phyloP scores from a whole-genome alignment of 2,888 invertebrate species.

The Geotrupes spiniger region DNA sequence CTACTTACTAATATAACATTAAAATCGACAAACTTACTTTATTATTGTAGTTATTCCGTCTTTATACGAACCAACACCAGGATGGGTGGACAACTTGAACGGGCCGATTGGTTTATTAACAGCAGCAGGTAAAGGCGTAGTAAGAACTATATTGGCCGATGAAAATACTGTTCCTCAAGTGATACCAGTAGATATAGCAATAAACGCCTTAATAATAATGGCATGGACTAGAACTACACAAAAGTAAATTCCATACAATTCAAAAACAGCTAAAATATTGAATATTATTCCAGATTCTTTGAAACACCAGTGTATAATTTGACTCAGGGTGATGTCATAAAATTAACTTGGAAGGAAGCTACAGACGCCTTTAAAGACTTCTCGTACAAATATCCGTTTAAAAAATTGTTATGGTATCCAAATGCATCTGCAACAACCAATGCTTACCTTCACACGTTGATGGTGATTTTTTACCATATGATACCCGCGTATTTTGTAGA shows the following conservation, averaged over 20 bases:
- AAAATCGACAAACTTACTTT: no score
- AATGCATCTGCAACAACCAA: slow-evolving; percentile 67
- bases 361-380: slow-evolving; percentile 61
- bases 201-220: slow-evolving; percentile 70
- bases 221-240: slow-evolving; percentile 2
- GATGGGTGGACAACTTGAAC: slow-evolving; percentile 90
- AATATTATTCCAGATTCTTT: background rate
- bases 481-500: slow-evolving; percentile 75
- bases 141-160: slow-evolving; percentile 79
- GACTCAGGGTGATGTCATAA: slow-evolving; percentile 6
- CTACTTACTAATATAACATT: no score
- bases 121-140: slow-evolving; percentile 79
- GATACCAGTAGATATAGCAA: slow-evolving; percentile 75
- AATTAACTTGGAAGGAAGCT: slow-evolving; percentile 76
- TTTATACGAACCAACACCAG: slow-evolving; percentile 72
- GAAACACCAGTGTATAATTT: slow-evolving; percentile 16
- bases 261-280: background rate
- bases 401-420: slow-evolving; percentile 71
- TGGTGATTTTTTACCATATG: slow-evolving; percentile 65
- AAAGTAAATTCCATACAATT: background rate
- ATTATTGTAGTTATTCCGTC: slow-evolving; percentile 67
- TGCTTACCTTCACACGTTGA: slow-evolving; percentile 60
- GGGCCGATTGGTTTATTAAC: slow-evolving; percentile 83
- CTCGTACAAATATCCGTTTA: slow-evolving; percentile 66
- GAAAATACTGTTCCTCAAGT: slow-evolving; percentile 61